phyloP scores from a whole-genome alignment of 2,797 vertebrate species.

The Luscinia luscinia region DNA sequence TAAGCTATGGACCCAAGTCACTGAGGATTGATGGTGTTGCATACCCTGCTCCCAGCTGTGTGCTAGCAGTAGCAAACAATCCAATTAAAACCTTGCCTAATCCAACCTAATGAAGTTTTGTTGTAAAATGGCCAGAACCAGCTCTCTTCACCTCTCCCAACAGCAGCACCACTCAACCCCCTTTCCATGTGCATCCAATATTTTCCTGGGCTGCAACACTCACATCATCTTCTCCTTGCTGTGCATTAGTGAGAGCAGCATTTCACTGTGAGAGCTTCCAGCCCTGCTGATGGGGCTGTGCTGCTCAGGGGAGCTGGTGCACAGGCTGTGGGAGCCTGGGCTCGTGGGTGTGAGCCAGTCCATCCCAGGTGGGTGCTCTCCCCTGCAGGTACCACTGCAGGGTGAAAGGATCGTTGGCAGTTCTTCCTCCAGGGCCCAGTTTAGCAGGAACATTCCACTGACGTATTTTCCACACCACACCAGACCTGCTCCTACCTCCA shows the following conservation, averaged over 20 bases:
- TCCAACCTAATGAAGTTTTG: neutral
- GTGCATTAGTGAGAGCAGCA: accelerated
- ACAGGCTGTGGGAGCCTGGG: neutral
- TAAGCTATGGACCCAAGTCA: neutral
- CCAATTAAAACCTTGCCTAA: neutral
- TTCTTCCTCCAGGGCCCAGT: neutral
- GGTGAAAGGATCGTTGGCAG: accelerated
- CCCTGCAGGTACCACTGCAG: neutral
- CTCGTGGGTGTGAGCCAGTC: neutral
- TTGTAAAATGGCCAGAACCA: neutral
- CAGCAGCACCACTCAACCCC: neutral
- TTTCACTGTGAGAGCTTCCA: neutral
- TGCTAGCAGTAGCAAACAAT: neutral
- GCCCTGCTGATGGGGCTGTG: accelerated
- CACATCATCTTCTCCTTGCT: neutral
- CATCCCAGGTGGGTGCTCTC: accelerated
- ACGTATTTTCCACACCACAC: neutral
- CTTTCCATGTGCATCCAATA: accelerated
- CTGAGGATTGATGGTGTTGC: neutral
- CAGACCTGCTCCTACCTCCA: neutral
- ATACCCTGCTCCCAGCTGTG: neutral
- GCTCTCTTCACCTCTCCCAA: neutral
- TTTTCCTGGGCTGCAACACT: neutral
- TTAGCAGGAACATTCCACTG: constrained; percentile 17
- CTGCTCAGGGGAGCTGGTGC: accelerated